phyloP scores from a whole-genome alignment of 2,888 invertebrate genomes.

The Idaea dimidiata region DNA sequence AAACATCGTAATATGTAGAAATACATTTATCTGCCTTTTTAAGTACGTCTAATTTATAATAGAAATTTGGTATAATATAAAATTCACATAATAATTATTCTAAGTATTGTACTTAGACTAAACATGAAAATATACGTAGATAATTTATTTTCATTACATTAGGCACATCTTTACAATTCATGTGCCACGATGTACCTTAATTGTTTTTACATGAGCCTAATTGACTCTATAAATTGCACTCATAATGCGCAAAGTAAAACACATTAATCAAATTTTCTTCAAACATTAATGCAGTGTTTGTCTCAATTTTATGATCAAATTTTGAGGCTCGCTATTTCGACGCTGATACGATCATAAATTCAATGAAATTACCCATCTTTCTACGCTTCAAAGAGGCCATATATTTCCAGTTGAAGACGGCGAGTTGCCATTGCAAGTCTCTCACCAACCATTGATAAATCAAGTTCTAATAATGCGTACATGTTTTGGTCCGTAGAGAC shows the following conservation, averaged over 20 bases:
- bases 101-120: no score
- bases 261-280: conserved; percentile 7
- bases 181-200: neutral
- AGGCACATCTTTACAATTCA: no score
- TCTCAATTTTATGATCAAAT: conserved; percentile 62
- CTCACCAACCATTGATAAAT: conserved; percentile 74
- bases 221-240: neutral
- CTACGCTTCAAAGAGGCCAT: conserved; percentile 75
- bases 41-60: no score
- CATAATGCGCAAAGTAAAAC: neutral
- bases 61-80: no score
- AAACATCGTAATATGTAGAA: no score
- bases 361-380: conserved; percentile 78
- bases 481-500: neutral
- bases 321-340: conserved; percentile 66
- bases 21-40: no score
- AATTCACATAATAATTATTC: no score
- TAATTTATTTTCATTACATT: no score
- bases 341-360: conserved; percentile 76
- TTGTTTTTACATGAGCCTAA: neutral
- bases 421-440: conserved; percentile 61
- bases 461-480: conserved; percentile 33
- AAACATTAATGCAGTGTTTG: conserved; percentile 54
- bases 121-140: no score
- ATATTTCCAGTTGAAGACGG: conserved; percentile 70